These are phyloP conservation scores for Crocidura indochinensis DNA, from an alignment of 2,797 vertebrate species.

Conservation along the genomic window DNA sequence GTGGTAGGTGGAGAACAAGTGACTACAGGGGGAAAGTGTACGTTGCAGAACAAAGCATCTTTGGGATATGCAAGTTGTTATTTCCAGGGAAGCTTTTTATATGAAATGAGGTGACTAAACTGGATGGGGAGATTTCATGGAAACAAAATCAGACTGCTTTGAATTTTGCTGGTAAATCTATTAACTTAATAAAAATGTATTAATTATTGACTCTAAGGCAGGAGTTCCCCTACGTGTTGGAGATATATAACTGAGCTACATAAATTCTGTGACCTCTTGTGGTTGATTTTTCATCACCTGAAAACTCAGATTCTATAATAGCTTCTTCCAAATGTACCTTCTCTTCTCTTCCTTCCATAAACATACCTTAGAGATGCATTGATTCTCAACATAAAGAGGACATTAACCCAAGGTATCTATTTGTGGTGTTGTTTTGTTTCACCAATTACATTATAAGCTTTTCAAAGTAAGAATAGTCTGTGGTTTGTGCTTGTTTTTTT, in stretches of 20 bases:
- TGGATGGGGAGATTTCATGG: too few species aligned
- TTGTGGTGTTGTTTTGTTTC: background rate
- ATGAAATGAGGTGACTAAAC: too few species aligned
- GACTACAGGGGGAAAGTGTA: too few species aligned
- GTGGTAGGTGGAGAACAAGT: too few species aligned
- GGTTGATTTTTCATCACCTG: background rate
- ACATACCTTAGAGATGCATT: background rate
- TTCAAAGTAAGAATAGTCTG: background rate
- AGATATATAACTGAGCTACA: background rate
- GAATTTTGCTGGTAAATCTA: background rate
- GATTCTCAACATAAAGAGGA: background rate
- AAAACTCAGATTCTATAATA: background rate
- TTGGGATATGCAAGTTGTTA: too few species aligned
- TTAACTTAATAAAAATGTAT: background rate
- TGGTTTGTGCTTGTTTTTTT: constrained; percentile 31
- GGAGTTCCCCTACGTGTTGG: background rate
- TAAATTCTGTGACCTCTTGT: background rate
- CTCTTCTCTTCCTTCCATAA: background rate
- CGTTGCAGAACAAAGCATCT: too few species aligned
- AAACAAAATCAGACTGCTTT: too few species aligned
- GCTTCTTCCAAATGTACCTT: background rate
- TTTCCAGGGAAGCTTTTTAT: too few species aligned
- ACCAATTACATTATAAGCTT: background rate
- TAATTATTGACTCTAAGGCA: background rate
- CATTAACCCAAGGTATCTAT: background rate